Evolutionary conservation across 2,888 invertebrate genomes (phyloP).

Genomic region (Leucophenga montana): DNA sequence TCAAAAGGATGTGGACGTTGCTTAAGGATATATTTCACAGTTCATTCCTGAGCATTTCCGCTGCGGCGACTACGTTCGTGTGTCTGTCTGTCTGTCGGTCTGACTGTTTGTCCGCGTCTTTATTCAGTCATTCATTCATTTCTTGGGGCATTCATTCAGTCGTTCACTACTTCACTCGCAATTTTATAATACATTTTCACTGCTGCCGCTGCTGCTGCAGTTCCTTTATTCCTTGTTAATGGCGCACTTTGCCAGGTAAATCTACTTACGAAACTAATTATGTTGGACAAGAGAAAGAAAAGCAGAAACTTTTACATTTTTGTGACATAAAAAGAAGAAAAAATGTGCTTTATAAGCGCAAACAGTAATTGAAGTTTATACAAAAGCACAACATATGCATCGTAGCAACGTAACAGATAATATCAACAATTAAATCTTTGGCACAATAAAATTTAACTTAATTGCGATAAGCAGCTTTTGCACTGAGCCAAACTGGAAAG

Average conservation of each 20-base stretch:
- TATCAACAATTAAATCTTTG: constrained; percentile 8
- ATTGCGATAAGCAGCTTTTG: too few species aligned
- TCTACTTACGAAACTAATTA: constrained; percentile 47
- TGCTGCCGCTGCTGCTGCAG: background rate
- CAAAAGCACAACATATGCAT: constrained; percentile 17
- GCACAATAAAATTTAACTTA: too few species aligned
- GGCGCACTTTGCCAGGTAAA: constrained; percentile 38
- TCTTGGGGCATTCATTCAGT: constrained; percentile 11
- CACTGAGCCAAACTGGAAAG: too few species aligned
- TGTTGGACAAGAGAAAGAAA: constrained; percentile 29
- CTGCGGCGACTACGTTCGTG: background rate
- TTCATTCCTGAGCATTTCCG: constrained; percentile 24
- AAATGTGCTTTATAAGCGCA: constrained; percentile 10
- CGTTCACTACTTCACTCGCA: too few species aligned
- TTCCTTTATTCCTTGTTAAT: constrained; percentile 30
- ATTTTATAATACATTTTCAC: constrained; percentile 7
- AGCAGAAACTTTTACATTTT: constrained; percentile 1
- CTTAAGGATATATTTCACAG: constrained; percentile 40
- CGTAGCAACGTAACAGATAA: constrained; percentile 1
- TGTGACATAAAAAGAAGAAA: background rate
- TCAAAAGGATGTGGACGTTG: constrained; percentile 39
- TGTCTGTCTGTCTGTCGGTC: background rate
- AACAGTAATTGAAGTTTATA: constrained; percentile 30
- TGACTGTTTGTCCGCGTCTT: background rate
- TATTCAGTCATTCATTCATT: background rate